Evolutionary conservation across 2,113 vertebrate species (phyloP).

Genomic region (Sminthopsis crassicaudata): DNA sequence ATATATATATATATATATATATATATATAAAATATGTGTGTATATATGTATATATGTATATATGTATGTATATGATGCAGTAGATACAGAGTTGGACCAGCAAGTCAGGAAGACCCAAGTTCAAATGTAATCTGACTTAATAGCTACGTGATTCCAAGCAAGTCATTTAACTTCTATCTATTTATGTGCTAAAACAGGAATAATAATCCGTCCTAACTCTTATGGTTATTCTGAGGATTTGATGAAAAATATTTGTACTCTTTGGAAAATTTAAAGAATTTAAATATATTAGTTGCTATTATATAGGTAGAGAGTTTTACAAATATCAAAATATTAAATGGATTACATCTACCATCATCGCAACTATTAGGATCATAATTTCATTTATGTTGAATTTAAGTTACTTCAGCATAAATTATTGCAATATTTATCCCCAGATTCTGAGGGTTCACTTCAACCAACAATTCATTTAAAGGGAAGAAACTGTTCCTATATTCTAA

Average conservation of each 20-base stretch:
- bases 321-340: neutral
- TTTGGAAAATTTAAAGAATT: neutral
- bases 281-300: neutral
- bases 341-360: neutral
- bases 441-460: neutral
- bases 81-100: neutral
- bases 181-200: neutral
- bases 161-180: neutral
- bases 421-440: neutral
- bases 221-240: neutral
- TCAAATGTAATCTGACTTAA: neutral
- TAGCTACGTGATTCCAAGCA: neutral
- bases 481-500: neutral
- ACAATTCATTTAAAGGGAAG: neutral
- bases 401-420: neutral
- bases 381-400: neutral
- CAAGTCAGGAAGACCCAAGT: neutral
- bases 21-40: too few species aligned
- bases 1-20: too few species aligned
- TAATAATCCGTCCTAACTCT: neutral
- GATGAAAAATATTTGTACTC: neutral
- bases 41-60: too few species aligned
- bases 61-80: neutral
- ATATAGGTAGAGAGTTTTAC: neutral
- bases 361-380: neutral